Percentiles rank a stretch among this genome's conserved stretches.
Conservation (phyloP, 2,113 vertebrate genomes). For the Scomber japonicus region DNA sequence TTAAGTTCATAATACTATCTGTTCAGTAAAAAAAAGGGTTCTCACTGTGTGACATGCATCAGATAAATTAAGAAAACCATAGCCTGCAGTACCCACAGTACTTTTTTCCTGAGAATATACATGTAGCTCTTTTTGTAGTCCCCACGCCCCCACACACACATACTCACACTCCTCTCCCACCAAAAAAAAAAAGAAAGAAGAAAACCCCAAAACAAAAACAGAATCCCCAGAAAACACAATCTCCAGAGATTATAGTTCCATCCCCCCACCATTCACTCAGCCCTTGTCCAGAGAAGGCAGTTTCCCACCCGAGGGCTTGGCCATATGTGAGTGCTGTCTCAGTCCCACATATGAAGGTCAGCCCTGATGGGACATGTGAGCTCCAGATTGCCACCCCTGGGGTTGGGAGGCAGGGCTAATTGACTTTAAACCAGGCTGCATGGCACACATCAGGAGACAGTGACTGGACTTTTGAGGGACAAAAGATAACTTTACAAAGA, state of each 20-base stretch:
- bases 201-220: background rate
- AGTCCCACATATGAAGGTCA: constrained; percentile 71
- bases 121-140: no score
- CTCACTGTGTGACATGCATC: constrained; percentile 2
- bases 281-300: constrained; percentile 47
- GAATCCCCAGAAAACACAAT: background rate
- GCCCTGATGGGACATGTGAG: constrained; percentile 52
- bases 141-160: no score
- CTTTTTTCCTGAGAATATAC: background rate
- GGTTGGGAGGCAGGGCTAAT: constrained; percentile 48
- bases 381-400: constrained; percentile 52
- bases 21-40: background rate
- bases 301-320: constrained; percentile 53
- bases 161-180: no score
- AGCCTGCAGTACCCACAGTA: background rate
- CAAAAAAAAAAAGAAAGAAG: no score
- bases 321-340: constrained; percentile 57
- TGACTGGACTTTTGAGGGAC: constrained; percentile 34
- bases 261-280: constrained; percentile 17
- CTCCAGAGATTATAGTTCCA: constrained; percentile 21
- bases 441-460: constrained; percentile 51
- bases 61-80: constrained; percentile 20
- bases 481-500: constrained; percentile 47
- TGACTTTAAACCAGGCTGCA: constrained; percentile 63
- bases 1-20: constrained; percentile 38